Percentiles rank a stretch among this genome's conserved stretches.
These are phyloP conservation scores for Brachyopa scutellaris DNA, from an alignment of 2,888 invertebrate species.

Conservation along the genomic window DNA sequence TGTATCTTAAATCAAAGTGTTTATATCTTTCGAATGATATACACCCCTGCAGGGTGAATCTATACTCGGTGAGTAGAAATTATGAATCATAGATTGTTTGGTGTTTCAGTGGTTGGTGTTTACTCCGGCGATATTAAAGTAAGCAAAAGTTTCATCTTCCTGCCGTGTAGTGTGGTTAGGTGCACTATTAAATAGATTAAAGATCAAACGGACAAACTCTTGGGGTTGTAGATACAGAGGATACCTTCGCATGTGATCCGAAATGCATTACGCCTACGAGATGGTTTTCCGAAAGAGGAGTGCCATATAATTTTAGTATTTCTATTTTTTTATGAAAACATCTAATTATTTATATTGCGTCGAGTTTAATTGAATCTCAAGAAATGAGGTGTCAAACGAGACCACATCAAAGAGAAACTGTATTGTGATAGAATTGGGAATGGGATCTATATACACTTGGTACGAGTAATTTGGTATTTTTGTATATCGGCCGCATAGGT, in stretches of 20 bases:
- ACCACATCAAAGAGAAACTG: slow-evolving; percentile 53
- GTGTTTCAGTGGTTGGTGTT: slow-evolving; percentile 36
- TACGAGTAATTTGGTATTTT: too few species aligned
- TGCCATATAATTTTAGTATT: too few species aligned
- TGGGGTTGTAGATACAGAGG: slow-evolving; percentile 15
- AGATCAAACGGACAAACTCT: slow-evolving; percentile 41
- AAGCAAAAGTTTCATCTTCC: slow-evolving; percentile 27
- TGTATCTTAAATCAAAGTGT: slow-evolving; percentile 42
- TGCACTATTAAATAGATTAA: slow-evolving; percentile 10
- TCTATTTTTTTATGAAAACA: slow-evolving; percentile 11
- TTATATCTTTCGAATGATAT: slow-evolving; percentile 37
- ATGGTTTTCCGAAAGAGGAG: too few species aligned
- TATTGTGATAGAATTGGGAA: too few species aligned
- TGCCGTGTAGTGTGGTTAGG: background rate
- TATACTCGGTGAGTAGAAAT: background rate
- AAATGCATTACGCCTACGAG: slow-evolving; percentile 14
- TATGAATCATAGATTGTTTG: slow-evolving; percentile 64
- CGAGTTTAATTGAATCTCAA: slow-evolving; percentile 61
- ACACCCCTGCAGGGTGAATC: slow-evolving; percentile 20
- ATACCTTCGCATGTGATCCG: slow-evolving; percentile 10
- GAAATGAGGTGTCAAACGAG: slow-evolving; percentile 67
- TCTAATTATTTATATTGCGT: slow-evolving; percentile 64
- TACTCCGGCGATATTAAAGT: slow-evolving; percentile 52
- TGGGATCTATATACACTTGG: too few species aligned
- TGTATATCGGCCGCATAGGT: too few species aligned